These are phyloP conservation scores for Holothuria glaberrima DNA, from an alignment of 35 echinoderm and acorn worm genomes.

Conservation along the genomic window DNA sequence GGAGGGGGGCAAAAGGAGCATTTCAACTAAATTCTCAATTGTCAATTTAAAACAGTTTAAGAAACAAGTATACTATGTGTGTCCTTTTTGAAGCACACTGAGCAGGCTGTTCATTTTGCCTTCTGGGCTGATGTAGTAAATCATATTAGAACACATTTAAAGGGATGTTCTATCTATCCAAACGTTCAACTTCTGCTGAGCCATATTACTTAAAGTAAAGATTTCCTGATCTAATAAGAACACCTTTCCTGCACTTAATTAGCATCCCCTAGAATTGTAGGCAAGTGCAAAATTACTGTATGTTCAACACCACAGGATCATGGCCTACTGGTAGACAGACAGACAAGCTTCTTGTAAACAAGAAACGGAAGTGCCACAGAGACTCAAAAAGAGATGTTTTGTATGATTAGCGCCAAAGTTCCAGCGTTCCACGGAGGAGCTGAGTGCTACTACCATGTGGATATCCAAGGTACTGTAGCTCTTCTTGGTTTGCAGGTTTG, in stretches of 20 bases:
- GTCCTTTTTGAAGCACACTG: background rate
- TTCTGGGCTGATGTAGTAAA: background rate
- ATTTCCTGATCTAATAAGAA: slow-evolving; percentile 45
- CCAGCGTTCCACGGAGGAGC: too few relatives aligned
- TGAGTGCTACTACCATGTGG: too few relatives aligned
- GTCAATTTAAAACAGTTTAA: background rate
- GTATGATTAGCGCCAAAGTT: too few relatives aligned
- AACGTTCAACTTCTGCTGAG: background rate
- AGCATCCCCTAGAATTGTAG: background rate
- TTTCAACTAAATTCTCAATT: background rate
- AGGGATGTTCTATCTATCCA: background rate
- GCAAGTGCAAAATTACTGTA: background rate
- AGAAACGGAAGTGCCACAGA: too few relatives aligned
- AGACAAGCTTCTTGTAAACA: too few relatives aligned
- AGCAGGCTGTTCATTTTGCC: background rate
- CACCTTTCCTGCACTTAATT: slow-evolving; percentile 42
- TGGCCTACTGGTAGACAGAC: too few relatives aligned
- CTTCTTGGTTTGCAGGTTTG: too few relatives aligned
- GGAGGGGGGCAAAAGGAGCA: too few relatives aligned
- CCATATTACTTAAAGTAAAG: background rate
- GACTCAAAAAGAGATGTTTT: too few relatives aligned
- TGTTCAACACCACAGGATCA: background rate
- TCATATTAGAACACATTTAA: background rate
- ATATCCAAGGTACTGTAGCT: too few relatives aligned
- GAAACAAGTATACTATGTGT: background rate